Evolutionary conservation across 2,113 vertebrate genomes (phyloP).

Genomic region (Eulemur macaco): DNA sequence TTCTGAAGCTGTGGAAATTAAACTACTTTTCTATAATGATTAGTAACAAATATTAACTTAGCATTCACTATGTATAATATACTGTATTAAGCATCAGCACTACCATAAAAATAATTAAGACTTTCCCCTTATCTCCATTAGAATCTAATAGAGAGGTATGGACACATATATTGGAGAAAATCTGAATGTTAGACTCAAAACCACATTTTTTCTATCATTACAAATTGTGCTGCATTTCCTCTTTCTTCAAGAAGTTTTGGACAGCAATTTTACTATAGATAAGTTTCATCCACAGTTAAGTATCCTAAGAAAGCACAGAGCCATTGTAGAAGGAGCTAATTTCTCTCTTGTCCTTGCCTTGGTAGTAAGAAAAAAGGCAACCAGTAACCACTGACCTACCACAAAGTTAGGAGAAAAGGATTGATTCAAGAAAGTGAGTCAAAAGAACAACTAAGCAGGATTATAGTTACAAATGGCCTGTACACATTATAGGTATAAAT

Average conservation of each 20-base stretch:
- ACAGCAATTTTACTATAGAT: not conserved
- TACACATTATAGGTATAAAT: not conserved
- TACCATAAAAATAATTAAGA: not conserved
- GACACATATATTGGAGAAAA: not conserved
- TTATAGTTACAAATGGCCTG: not conserved
- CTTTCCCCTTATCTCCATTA: not conserved
- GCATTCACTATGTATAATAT: not conserved
- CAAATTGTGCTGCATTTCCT: not conserved
- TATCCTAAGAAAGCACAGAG: not conserved
- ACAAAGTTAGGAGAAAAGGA: not conserved
- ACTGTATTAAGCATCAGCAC: not conserved
- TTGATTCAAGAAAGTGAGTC: constrained; percentile 14
- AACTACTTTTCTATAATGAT: constrained; percentile 14
- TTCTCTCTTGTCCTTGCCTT: not conserved
- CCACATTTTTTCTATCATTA: not conserved
- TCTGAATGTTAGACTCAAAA: not conserved
- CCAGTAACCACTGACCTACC: not conserved
- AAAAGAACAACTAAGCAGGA: not conserved
- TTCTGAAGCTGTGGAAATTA: not conserved
- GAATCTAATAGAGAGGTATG: not conserved
- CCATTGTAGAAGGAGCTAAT: not conserved
- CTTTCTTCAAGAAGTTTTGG: not conserved
- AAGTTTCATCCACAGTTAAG: not conserved
- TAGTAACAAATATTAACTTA: not conserved
- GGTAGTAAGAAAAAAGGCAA: not conserved